These are phyloP conservation scores for Euphonia xanthogaster DNA, from an alignment of 2,797 vertebrate species.

Conservation along the genomic window DNA sequence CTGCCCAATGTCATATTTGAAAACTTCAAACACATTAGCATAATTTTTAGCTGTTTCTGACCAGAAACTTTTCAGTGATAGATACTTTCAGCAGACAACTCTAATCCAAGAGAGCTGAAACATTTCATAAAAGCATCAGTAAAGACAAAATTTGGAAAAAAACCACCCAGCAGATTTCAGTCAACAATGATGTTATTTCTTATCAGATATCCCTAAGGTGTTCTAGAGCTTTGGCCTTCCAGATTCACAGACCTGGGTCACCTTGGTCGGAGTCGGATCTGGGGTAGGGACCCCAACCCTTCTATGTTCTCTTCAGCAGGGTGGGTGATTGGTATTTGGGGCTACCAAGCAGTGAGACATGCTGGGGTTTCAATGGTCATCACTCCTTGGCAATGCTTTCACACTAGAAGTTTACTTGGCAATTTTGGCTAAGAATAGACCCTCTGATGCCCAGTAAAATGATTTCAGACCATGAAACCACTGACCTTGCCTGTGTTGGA, in stretches of 20 bases:
- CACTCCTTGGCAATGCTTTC: not conserved
- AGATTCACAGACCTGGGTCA: not conserved
- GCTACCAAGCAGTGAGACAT: not conserved
- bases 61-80: not conserved
- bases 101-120: not conserved
- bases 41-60: not conserved
- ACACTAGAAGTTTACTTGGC: not conserved
- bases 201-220: not conserved
- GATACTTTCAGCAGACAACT: not conserved
- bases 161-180: not conserved
- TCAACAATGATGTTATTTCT: not conserved
- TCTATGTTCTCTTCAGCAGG: not conserved
- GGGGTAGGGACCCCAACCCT: not conserved
- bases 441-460: not conserved
- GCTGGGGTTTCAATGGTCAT: not conserved
- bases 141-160: not conserved
- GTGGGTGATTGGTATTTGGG: accelerated
- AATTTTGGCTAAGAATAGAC: not conserved
- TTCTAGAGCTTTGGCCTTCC: not conserved
- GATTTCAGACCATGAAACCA: not conserved
- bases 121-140: not conserved
- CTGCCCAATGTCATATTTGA: not conserved
- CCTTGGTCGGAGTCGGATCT: not conserved
- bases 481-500: not conserved
- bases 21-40: not conserved